These are phyloP conservation scores for Hiodon alosoides DNA, from an alignment of 2,113 vertebrate species.

Conservation along the genomic window DNA sequence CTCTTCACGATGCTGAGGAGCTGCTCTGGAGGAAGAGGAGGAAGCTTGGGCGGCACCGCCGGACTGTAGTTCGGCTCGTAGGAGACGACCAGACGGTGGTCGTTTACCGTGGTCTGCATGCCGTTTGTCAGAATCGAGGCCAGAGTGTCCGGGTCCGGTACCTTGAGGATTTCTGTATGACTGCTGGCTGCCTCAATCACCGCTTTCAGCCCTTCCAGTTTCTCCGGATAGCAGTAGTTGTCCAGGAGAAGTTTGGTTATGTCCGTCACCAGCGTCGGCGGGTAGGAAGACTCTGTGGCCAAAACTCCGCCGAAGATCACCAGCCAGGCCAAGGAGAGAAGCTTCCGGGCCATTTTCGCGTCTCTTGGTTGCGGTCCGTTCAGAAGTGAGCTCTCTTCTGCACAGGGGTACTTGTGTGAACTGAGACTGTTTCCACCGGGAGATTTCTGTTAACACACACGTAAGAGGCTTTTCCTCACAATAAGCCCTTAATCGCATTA, in stretches of 20 bases:
- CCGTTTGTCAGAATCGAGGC: constrained; percentile 73
- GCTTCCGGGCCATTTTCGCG: constrained; percentile 49
- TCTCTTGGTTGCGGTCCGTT: constrained; percentile 11
- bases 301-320: constrained; percentile 47
- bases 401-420: constrained; percentile 41
- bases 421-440: constrained; percentile 48
- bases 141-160: constrained; percentile 73
- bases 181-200: constrained; percentile 72
- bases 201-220: constrained; percentile 78
- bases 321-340: constrained; percentile 42
- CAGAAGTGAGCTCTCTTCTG: constrained; percentile 39
- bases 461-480: constrained; percentile 68
- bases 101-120: constrained; percentile 74
- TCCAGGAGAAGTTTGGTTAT: constrained; percentile 82
- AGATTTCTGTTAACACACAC: constrained; percentile 53
- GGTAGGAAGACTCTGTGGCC: constrained; percentile 56
- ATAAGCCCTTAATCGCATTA: constrained; percentile 88
- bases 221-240: constrained; percentile 91
- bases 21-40: constrained; percentile 67
- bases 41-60: constrained; percentile 40
- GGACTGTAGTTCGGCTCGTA: constrained; percentile 68
- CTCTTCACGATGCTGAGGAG: constrained; percentile 67
- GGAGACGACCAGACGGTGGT: constrained; percentile 73
- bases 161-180: constrained; percentile 74
- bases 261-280: constrained; percentile 71